These are phyloP conservation scores for Picathartes gymnocephalus DNA, from an alignment of 2,113 vertebrate genomes.

Conservation along the genomic window DNA sequence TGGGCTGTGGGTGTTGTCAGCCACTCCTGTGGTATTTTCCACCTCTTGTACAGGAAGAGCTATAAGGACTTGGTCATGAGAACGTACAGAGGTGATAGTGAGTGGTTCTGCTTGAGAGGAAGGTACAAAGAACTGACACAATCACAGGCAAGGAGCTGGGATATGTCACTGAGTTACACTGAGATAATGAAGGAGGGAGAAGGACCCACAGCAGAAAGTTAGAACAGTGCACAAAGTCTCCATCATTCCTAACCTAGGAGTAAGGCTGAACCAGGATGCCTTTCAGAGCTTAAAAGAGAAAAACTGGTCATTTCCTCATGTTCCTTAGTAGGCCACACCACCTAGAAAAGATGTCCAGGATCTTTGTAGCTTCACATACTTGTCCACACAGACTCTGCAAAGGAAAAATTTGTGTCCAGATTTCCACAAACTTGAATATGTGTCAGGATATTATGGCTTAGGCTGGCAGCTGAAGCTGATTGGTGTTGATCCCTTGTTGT, in stretches of 20 bases:
- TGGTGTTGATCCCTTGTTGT: not conserved
- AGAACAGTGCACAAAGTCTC: not conserved
- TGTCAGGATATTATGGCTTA: not conserved
- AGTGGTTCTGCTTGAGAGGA: not conserved
- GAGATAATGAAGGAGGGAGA: not conserved
- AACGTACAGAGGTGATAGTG: not conserved
- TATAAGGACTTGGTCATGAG: not conserved
- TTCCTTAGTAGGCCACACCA: not conserved
- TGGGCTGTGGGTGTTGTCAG: not conserved
- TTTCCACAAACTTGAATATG: not conserved
- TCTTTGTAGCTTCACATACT: not conserved
- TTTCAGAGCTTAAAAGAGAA: not conserved
- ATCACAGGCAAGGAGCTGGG: not conserved
- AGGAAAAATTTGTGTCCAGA: not conserved
- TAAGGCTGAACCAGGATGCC: not conserved
- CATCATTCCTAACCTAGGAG: not conserved
- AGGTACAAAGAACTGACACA: not conserved
- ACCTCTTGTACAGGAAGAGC: not conserved
- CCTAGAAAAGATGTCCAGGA: not conserved
- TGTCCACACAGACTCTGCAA: not conserved
- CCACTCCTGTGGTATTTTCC: not conserved
- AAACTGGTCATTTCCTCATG: not conserved
- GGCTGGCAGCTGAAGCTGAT: not conserved
- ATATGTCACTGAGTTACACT: not conserved
- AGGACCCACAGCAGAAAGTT: not conserved